Base-by-base conservation (phyloP, 2,113 vertebrate species). In the Brachyhypopomus occidentalis region DNA sequence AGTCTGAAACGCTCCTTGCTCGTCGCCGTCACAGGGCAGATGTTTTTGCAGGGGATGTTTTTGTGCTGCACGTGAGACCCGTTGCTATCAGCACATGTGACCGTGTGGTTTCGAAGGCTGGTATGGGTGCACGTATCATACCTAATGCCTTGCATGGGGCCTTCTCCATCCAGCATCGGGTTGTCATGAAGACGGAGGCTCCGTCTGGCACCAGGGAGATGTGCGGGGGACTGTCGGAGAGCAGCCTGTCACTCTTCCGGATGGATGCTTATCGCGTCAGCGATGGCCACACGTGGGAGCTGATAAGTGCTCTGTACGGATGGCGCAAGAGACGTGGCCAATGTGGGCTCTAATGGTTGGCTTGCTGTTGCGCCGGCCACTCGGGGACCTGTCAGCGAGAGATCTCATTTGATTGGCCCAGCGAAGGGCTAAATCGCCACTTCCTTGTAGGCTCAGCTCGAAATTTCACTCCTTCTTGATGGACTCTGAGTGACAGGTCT, bases 281-380 rank as follows among this genome's bases (percentile, higher is more conserved):
- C 34, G 38, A 6, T 25, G 67, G 34, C 66, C 55, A 62, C 78
- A 59, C 34, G 9, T 64, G 58, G 59, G 69, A 34, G 27, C 56
- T n/a, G 78, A 80, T 80, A 72, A 80, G 69, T 73, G 41, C 36
- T 41, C 67, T 25, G 34, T 72, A 27, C 6, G 52, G 52, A 66
- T 67, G 75, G 23, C 12, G 41, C 23, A 22, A 41, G 75, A 52
- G 14, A 4, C 38, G 8, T 41, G 66, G 34, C 20, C 66, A 4
- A 20, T 23, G 11, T 11, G 72, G 52, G 20, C 73, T 36, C 56
- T 72, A 80, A 80, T 80, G 78, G 69, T 52, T 30, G 78, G 20
- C 22, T 45, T 48, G 22, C n/a, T 75, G 56, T 36, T 34, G 56
- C 22, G 20, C 59, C 2, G 73, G 23, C 56, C 56, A 11, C 30